A percentile compares a stretch with the other conserved stretches of the same genome.
phyloP scores from a whole-genome alignment of 2,888 invertebrate species.

The Chalcis sispes region DNA sequence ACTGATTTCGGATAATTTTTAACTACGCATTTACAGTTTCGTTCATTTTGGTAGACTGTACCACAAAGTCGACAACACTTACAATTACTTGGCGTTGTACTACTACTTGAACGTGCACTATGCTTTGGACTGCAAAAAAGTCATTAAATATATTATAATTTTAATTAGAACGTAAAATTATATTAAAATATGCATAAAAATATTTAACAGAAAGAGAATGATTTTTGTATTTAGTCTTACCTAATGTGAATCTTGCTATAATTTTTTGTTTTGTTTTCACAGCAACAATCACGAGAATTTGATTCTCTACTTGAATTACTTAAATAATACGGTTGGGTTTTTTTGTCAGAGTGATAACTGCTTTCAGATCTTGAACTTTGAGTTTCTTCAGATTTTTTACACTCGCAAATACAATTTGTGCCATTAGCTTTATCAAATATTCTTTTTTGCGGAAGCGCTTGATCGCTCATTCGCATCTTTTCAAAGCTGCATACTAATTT shows the following conservation, averaged over 20 bases:
- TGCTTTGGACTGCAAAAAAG: conserved; percentile 30
- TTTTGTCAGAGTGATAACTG: conserved; percentile 17
- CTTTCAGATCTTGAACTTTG: conserved; percentile 17
- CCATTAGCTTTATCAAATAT: conserved; percentile 12
- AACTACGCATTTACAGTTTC: conserved; percentile 64
- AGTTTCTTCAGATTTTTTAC: conserved; percentile 37
- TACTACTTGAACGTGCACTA: not conserved
- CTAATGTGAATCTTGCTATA: conserved; percentile 47
- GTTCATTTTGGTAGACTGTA: conserved; percentile 64
- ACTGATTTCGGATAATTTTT: conserved; percentile 73
- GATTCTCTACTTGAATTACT: conserved; percentile 20
- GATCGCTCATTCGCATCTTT: conserved; percentile 38
- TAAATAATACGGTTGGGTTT: conserved; percentile 33
- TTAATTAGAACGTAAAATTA: conserved; percentile 3
- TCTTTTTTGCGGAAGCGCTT: conserved; percentile 20
- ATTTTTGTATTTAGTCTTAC: conserved; percentile 39
- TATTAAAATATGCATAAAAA: not conserved
- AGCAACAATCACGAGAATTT: conserved; percentile 55
- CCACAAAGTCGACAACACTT: conserved; percentile 70
- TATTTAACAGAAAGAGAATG: conserved; percentile 1
- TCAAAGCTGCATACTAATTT: conserved; percentile 34
- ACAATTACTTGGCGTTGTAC: conserved; percentile 31
- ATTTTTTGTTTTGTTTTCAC: conserved; percentile 58
- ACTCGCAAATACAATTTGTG: conserved; percentile 35
- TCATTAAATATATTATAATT: not conserved